Evolutionary conservation across 2,113 vertebrate genomes (phyloP), one percentile per base, ranked within the genome.

Genomic region (Carlito syrichta): DNA sequence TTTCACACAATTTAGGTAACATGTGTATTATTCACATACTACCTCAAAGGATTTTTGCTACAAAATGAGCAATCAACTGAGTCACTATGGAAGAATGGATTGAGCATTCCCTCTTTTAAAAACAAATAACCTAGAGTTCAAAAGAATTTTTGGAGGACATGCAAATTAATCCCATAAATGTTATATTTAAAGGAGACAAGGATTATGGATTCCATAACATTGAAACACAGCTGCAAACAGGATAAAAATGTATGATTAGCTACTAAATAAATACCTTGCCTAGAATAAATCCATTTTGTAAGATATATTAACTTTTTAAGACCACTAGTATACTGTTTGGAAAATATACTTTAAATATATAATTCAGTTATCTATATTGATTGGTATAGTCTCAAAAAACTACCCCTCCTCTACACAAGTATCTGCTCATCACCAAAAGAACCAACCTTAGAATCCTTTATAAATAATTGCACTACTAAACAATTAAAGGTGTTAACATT

Each of bases 1-100:
- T 86, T 71, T 82, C 71, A 88, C 6, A 11, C 68, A 96, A 96
- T 74, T 95, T 10, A 88, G 63, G 45, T 23, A 91, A 94, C 81
- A 96, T 73, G 86, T 71, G 54, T 38, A 62, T 68, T 92, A 91
- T 66, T 95, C 50, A 96, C 14, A 74, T 0, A 77, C 62, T 50
- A 78, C 22, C 30, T 94, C 32, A 94, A 95, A 93, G 8, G 2
- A 35, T 43, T 76, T 93, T 89, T 95, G 60, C 14, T 76, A 73
- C 84, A 45, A 85, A 27, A 90, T 25, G 12, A 90, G 30, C 19
- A 74, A 25, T 82, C 16, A 93, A 25, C 8, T 56, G 32, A 96
- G 54, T 82, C 40, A 63, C 12, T 71, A 10, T 79, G 50, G 38
- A 94, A 95, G 73, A 87, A 90, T 27, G 73, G 58, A 85, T 13